Conservation (phyloP, 2,888 invertebrate genomes). For the Caenorhabditis auriculariae region DNA sequence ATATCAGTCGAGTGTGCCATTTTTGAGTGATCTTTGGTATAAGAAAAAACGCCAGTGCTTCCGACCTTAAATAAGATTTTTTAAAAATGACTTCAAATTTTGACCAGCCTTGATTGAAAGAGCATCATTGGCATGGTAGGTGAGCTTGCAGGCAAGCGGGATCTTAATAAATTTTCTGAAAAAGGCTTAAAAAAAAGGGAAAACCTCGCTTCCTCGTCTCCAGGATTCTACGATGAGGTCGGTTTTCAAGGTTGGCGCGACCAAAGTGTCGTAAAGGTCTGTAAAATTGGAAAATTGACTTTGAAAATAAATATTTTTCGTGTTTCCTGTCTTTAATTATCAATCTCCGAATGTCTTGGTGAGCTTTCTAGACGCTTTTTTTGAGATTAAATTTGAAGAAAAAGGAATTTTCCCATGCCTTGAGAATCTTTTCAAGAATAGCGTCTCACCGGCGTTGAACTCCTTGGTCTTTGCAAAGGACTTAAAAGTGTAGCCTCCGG, state of each 20-base stretch:
- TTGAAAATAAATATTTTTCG: not conserved
- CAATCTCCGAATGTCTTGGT: too few species aligned
- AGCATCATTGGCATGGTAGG: slow-evolving; percentile 46
- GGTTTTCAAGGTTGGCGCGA: slow-evolving; percentile 75
- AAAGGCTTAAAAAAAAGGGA: not conserved
- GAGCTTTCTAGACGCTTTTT: too few species aligned
- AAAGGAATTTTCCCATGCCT: not conserved
- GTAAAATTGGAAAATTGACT: too few species aligned
- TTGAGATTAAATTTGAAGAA: too few species aligned
- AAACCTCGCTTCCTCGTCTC: slow-evolving; percentile 78
- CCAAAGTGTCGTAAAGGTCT: slow-evolving; percentile 80
- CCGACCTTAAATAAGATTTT: slow-evolving; percentile 34
- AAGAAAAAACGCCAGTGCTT: slow-evolving; percentile 36
- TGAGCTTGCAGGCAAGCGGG: slow-evolving; percentile 39
- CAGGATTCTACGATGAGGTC: slow-evolving; percentile 82
- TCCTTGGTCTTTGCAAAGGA: slow-evolving; percentile 82
- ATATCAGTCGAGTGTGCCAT: slow-evolving; percentile 74
- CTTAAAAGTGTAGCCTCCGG: slow-evolving; percentile 72
- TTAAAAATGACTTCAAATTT: too few species aligned
- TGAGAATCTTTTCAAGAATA: not conserved
- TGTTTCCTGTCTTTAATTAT: too few species aligned
- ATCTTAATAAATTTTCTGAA: slow-evolving; percentile 1
- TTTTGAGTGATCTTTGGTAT: slow-evolving; percentile 79
- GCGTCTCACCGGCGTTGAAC: slow-evolving; percentile 72
- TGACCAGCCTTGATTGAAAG: too few species aligned